A percentile compares a stretch with the other conserved stretches of the same genome.
Evolutionary conservation across 2,888 invertebrate genomes (phyloP).

Genomic region (Brenthis hecate): DNA sequence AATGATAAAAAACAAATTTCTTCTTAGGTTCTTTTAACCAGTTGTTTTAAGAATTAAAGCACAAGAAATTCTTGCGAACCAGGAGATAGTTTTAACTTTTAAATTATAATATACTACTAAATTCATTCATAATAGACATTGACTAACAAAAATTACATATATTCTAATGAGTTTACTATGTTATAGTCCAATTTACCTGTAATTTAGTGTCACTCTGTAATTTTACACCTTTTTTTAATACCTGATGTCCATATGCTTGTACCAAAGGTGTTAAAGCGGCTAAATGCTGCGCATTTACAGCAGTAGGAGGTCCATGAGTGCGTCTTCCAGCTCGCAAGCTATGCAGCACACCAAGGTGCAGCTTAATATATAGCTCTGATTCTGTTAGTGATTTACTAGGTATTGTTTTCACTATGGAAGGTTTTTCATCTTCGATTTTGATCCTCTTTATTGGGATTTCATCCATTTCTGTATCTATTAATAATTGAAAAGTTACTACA

Average conservation of each 20-base stretch:
- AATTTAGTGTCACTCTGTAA: slow-evolving; percentile 65
- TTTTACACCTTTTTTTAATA: slow-evolving; percentile 60
- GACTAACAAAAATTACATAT: background rate
- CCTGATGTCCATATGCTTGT: slow-evolving; percentile 65
- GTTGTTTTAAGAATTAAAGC: too few relatives aligned
- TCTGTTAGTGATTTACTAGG: slow-evolving; percentile 54
- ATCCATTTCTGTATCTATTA: slow-evolving; percentile 67
- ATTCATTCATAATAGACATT: background rate
- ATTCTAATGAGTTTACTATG: too few relatives aligned
- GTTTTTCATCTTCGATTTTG: slow-evolving; percentile 65
- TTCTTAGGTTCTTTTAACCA: too few relatives aligned
- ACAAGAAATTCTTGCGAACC: too few relatives aligned
- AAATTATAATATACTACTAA: too few relatives aligned
- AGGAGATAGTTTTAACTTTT: too few relatives aligned
- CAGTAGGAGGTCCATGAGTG: slow-evolving; percentile 79
- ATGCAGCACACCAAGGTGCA: slow-evolving; percentile 86
- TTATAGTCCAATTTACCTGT: slow-evolving; percentile 54
- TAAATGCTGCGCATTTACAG: slow-evolving; percentile 85
- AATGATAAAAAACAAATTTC: background rate
- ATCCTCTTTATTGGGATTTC: slow-evolving; percentile 70
- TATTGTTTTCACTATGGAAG: slow-evolving; percentile 53
- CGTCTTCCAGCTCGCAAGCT: slow-evolving; percentile 82
- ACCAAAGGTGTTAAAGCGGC: slow-evolving; percentile 73
- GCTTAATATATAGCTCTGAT: slow-evolving; percentile 82
- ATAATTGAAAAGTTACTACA: background rate